Conservation (phyloP, 2,888 invertebrate genomes). For the Dendrolimus pini region DNA sequence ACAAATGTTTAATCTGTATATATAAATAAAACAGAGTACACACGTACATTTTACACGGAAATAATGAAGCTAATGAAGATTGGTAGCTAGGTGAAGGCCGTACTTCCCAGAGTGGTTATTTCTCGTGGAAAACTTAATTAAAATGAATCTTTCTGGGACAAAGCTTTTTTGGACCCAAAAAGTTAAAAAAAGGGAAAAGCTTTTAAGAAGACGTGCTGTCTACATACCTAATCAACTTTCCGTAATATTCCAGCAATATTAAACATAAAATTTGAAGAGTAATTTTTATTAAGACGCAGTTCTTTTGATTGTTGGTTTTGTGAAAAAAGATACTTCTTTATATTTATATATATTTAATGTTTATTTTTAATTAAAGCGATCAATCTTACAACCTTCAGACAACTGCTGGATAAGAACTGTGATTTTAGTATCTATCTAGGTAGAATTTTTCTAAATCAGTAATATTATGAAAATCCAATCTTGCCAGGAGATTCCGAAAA, state of each 20-base stretch:
- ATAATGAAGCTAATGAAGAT: slow-evolving; percentile 68
- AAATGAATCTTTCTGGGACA: slow-evolving; percentile 60
- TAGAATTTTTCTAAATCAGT: too few relatives aligned
- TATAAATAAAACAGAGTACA: slow-evolving; percentile 15
- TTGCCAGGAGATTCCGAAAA: too few relatives aligned
- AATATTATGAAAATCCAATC: too few relatives aligned
- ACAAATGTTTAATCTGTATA: neutral
- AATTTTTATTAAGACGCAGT: neutral
- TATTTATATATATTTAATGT: too few relatives aligned
- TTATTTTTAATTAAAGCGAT: too few relatives aligned
- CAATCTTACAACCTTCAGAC: too few relatives aligned
- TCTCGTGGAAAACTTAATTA: slow-evolving; percentile 65
- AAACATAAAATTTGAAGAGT: neutral
- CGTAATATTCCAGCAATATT: neutral
- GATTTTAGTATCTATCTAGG: too few relatives aligned
- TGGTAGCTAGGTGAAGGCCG: slow-evolving; percentile 56
- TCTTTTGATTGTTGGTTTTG: too few relatives aligned
- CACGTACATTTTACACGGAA: slow-evolving; percentile 42
- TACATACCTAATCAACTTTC: slow-evolving; percentile 20
- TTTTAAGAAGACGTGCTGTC: slow-evolving; percentile 27
- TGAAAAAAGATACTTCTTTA: too few relatives aligned
- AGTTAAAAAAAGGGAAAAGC: slow-evolving; percentile 35
- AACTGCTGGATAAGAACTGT: too few relatives aligned
- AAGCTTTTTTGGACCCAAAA: slow-evolving; percentile 45
- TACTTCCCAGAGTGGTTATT: slow-evolving; percentile 48